phyloP scores from a whole-genome alignment of 2,113 vertebrate genomes.

The Hippocampus guttulatus region DNA sequence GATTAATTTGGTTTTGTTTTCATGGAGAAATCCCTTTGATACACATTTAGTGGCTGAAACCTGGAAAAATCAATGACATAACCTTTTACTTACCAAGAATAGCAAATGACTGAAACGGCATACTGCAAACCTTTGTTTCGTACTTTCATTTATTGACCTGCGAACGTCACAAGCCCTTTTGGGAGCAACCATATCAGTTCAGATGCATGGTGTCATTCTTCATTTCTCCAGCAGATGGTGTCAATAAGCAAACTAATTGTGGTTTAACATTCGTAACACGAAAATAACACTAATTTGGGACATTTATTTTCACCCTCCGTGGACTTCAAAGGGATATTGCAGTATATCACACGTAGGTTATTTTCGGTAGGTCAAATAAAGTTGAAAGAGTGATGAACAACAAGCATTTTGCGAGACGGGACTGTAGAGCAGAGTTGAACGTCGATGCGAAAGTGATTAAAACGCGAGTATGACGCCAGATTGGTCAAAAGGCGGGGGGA shows the following conservation, averaged over 20 bases:
- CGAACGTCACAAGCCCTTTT: neutral
- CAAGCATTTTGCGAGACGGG: neutral
- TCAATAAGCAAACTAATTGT: neutral
- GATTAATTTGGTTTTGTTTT: neutral
- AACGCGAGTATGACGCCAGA: neutral
- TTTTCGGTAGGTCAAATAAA: neutral
- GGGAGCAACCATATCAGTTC: neutral
- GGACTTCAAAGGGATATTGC: neutral
- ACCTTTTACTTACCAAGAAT: neutral
- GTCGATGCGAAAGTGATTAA: neutral
- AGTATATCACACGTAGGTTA: neutral
- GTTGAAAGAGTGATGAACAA: neutral
- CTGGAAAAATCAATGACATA: neutral
- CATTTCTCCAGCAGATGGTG: neutral
- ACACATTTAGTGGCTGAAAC: neutral
- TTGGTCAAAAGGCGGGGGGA: neutral
- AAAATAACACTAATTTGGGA: neutral
- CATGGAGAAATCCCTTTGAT: slow-evolving; percentile 1
- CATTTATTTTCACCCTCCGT: neutral
- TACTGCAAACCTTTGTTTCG: neutral
- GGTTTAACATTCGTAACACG: neutral
- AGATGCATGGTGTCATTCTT: neutral
- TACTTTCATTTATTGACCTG: neutral
- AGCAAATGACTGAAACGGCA: neutral
- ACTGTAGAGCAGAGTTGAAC: neutral